phyloP scores from a whole-genome alignment of 2,113 vertebrate species.

The Galbula dea region DNA sequence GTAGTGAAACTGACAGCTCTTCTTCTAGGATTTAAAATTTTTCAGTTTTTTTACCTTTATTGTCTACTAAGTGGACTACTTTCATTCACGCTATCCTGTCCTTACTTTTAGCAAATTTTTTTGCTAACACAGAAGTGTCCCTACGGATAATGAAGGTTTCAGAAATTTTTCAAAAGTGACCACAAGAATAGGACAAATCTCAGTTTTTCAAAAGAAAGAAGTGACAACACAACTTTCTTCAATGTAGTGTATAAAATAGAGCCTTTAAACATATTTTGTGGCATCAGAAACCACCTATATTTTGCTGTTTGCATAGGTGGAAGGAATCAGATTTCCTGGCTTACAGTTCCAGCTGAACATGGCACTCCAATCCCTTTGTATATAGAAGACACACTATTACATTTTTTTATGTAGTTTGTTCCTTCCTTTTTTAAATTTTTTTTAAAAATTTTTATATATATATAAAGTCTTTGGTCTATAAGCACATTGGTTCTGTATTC shows the following conservation, averaged over 20 bases:
- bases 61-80: not conserved
- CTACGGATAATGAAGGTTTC: not conserved
- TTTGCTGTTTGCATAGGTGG: slow-evolving; percentile 48
- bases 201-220: slow-evolving; percentile 11
- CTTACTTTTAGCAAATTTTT: not conserved
- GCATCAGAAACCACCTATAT: not conserved
- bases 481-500: slow-evolving; percentile 11
- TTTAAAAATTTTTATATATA: not conserved
- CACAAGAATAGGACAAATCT: not conserved
- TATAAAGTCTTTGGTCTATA: slow-evolving; percentile 59
- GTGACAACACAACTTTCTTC: slow-evolving; percentile 7
- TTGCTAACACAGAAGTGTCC: not conserved
- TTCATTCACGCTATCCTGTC: not conserved
- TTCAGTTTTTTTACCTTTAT: not conserved
- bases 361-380: not conserved
- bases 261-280: not conserved
- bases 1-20: not conserved
- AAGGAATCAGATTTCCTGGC: not conserved
- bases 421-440: not conserved
- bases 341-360: not conserved
- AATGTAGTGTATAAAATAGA: not conserved
- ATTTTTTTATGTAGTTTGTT: not conserved
- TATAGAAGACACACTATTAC: not conserved
- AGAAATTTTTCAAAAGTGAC: not conserved
- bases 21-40: not conserved